A percentile compares a stretch with the other conserved stretches of the same genome.
phyloP scores from a whole-genome alignment of 2,888 invertebrate genomes.

The Microplitis manilae region DNA sequence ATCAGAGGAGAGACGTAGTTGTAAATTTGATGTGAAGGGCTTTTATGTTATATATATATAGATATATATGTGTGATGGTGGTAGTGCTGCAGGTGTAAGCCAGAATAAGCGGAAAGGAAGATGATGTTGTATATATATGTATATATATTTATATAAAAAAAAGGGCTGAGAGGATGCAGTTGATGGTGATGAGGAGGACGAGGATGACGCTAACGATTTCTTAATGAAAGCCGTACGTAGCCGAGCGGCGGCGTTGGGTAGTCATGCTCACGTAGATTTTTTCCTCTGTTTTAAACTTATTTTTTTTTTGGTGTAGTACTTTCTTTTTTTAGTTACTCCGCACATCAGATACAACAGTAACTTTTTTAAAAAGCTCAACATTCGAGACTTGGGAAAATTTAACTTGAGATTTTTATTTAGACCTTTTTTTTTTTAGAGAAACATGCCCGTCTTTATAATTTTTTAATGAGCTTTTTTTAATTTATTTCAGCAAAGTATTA shows the following conservation, averaged over 20 bases:
- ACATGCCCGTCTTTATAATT: neutral
- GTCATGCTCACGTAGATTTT: slow-evolving; percentile 46
- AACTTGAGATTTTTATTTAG: neutral
- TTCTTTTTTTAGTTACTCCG: neutral
- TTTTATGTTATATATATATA: slow-evolving; percentile 32
- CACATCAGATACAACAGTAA: neutral
- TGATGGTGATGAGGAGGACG: slow-evolving; percentile 61
- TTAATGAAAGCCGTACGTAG: slow-evolving; percentile 62
- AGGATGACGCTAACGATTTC: slow-evolving; percentile 64
- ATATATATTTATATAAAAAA: neutral
- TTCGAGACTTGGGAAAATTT: neutral
- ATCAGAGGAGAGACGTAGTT: slow-evolving; percentile 34
- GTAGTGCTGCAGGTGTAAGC: slow-evolving; percentile 28
- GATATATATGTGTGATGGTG: neutral
- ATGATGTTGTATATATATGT: neutral
- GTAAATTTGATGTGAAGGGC: slow-evolving; percentile 31
- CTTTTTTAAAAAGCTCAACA: slow-evolving; percentile 19
- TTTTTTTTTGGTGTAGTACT: neutral
- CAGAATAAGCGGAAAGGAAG: slow-evolving; percentile 40
- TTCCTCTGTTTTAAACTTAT: slow-evolving; percentile 20
- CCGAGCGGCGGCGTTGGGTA: slow-evolving; percentile 45
- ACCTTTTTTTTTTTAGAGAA: neutral
- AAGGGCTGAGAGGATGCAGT: slow-evolving; percentile 38
- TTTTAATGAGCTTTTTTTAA: slow-evolving; percentile 18
- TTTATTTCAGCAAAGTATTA: too few species aligned